Base-by-base conservation (phyloP, 2,888 invertebrate genomes). In the Sphinx pinastri region DNA sequence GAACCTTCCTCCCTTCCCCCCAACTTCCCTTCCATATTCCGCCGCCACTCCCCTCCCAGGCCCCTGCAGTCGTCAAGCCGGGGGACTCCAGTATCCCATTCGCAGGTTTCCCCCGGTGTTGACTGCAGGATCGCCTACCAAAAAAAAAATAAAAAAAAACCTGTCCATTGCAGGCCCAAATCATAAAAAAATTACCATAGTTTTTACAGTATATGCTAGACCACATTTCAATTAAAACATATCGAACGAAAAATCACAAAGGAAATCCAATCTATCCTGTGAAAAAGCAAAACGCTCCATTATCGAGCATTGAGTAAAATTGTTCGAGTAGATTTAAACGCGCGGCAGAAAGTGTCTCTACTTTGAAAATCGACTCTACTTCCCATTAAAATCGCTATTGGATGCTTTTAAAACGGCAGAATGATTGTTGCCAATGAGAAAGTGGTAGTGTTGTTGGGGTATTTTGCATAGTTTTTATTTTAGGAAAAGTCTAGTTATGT, bases 391-490 rank as follows among this genome's bases (percentile, higher is more conserved):
- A 63, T 63, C 47, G 63, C 63, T 19, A 63, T 49, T 63, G 63
- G 63, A 13, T 19, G 63, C 49, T 63, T 63, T 63, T 5, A 63
- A 49, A 63, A 47, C 49, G 60, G 60, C 60, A 19, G 49, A 63
- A 63, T 63, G 63, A 63, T 63, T 63, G 63, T 63, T 63, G 47
- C 63, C 63, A 63, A 19, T 63, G 63, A 63, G 63, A 63, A 63
- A 63, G 47, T 49, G 63, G 63, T 7, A 19, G 49, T 63, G 63
- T 63, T 47, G 49, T 49, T 63, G 49, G 19, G 47, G 13, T 19
- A n/a, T 12, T 63, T 13, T 1, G 11, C 7, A 2, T 12, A 4
- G 47, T 63, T 49, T 47, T 19, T 2, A 6, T 12, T 49, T 0
- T 19, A 1, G 13, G 47, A 47, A 19, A 49, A 13, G 49, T 49